Conservation (phyloP, 2,113 vertebrate genomes). For the Lepidothrix coronata region DNA sequence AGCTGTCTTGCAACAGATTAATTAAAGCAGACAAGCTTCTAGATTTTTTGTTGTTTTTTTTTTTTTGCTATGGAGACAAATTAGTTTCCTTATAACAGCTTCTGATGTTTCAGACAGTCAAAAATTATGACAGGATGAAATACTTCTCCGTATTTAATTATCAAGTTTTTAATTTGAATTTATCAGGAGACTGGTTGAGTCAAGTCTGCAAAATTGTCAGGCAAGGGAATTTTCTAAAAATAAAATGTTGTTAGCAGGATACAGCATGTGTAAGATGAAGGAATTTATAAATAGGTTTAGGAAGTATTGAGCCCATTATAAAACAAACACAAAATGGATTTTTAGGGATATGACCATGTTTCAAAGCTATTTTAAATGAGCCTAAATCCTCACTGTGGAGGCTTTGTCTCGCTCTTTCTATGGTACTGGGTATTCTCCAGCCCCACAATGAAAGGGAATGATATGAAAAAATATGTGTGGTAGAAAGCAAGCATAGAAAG, state of each 20-base stretch:
- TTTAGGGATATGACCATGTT: neutral
- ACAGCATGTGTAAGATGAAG: neutral
- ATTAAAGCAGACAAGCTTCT: neutral
- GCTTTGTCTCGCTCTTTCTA: neutral
- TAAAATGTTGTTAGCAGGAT: slow-evolving; percentile 33
- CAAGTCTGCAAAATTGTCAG: slow-evolving; percentile 55
- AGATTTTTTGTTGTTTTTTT: neutral
- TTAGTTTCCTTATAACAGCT: neutral
- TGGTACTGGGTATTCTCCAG: neutral
- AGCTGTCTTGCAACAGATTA: neutral
- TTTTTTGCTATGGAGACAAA: neutral
- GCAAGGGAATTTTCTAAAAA: slow-evolving; percentile 67
- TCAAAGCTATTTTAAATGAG: neutral
- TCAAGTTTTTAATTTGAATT: slow-evolving; percentile 63
- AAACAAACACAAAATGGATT: neutral
- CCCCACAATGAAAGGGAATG: neutral
- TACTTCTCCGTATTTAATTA: slow-evolving; percentile 53
- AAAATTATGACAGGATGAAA: neutral
- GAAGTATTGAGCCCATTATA: neutral
- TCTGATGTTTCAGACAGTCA: slow-evolving; percentile 6
- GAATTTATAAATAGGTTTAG: slow-evolving; percentile 18
- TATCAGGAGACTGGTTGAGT: slow-evolving; percentile 35
- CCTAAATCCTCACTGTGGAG: neutral
- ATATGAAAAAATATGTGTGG: neutral
- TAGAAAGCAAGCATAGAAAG: neutral